These are phyloP conservation scores for Melanerpes formicivorus DNA, from an alignment of 2,113 vertebrate genomes.

Conservation along the genomic window DNA sequence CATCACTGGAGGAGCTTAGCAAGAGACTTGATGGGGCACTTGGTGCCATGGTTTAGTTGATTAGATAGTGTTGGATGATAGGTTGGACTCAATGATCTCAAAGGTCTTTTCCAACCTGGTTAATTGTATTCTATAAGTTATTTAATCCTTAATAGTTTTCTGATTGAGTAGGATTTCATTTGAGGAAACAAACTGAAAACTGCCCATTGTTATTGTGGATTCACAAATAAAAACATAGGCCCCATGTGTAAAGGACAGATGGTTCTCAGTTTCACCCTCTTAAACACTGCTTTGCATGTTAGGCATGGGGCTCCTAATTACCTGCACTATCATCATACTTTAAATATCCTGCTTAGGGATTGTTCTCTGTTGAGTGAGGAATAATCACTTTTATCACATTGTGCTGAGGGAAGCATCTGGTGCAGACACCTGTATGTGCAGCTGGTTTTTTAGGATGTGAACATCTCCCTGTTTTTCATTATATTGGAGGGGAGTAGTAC, in stretches of 20 bases:
- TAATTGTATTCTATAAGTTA: not conserved
- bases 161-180: not conserved
- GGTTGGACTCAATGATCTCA: too few relatives aligned
- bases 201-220: not conserved
- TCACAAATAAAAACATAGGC: not conserved
- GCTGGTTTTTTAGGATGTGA: slow-evolving; percentile 50
- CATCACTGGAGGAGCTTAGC: too few relatives aligned
- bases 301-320: slow-evolving; percentile 31
- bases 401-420: slow-evolving; percentile 65
- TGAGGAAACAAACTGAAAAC: not conserved
- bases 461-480: slow-evolving; percentile 54
- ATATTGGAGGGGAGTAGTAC: not conserved
- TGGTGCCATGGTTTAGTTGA: too few relatives aligned
- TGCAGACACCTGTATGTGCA: slow-evolving; percentile 64
- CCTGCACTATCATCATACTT: slow-evolving; percentile 12
- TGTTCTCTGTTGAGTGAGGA: slow-evolving; percentile 50
- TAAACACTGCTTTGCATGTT: slow-evolving; percentile 22
- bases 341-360: slow-evolving; percentile 42
- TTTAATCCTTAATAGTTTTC: not conserved
- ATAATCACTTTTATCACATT: slow-evolving; percentile 63
- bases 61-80: too few relatives aligned
- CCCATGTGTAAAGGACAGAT: slow-evolving; percentile 12
- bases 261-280: slow-evolving; percentile 16
- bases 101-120: too few relatives aligned
- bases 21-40: too few relatives aligned